Base-by-base conservation (phyloP, 2,888 invertebrate genomes). In the Anthrax anthrax region DNA sequence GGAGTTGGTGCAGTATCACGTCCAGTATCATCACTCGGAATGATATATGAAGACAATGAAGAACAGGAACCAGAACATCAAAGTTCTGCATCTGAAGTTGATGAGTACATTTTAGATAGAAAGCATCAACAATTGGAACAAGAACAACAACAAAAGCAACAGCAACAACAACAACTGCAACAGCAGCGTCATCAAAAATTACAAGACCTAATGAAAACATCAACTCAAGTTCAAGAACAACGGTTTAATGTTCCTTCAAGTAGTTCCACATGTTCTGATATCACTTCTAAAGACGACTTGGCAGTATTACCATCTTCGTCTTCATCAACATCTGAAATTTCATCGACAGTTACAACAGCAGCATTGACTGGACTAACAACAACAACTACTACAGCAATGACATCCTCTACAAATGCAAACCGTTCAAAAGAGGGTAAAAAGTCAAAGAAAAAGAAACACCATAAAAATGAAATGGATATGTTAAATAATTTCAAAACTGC, bases 41-140 rank as follows among this genome's bases (percentile, higher is more conserved):
- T 88, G 82, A 88, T 88, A 56, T 86, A 87, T 81, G 87, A 87
- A 64, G 84, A 84, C 56, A 80, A 82, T 13, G 85, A 86, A 65
- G 86, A 87, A 56, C 52, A 53, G 39, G 52, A 56, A 39, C 52
- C 51, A 12, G 65, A 65, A 17, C 70, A 69, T 46, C 72, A 71
- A 0, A 70, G 70, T 37, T 60, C 60, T 34, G 54, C 58, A 43
- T 56, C 59, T 27, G 60, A 63, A 54, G 50, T 60, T 23, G 58
- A 56, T 52, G 60, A 69, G 57, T 70, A 70, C 55, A 70, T 75
- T 43, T 69, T 73, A 52, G 49, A 50, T 23, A 46, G n/a, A 44
- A 50, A 43, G 42, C 49, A 43, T 39, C 29, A 40, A 38, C 47
- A 42, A 27, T 36, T 39, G 39, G n/a, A 42, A 39, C 44, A 43